Evolutionary conservation across 2,113 vertebrate species (phyloP).

Genomic region (Upupa epops): DNA sequence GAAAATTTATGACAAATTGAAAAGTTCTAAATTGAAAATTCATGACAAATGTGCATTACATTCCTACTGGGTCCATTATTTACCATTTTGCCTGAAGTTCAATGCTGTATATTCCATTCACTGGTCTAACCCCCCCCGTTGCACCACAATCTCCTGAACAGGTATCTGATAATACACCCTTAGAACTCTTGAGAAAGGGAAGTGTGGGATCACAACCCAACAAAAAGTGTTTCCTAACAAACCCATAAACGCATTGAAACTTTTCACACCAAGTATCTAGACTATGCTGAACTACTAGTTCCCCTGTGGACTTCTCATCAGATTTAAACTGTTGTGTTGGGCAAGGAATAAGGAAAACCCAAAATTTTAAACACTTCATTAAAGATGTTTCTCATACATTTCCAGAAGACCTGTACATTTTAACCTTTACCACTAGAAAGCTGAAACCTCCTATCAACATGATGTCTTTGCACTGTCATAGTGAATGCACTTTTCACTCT

Average conservation of each 20-base stretch:
- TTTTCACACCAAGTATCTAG: neutral
- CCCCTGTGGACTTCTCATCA: neutral
- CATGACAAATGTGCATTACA: neutral
- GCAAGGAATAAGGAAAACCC: neutral
- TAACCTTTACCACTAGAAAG: neutral
- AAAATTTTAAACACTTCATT: neutral
- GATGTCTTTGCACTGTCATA: neutral
- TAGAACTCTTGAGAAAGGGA: neutral
- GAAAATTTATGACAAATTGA: neutral
- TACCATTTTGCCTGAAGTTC: neutral
- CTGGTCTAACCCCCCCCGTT: neutral
- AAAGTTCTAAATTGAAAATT: neutral
- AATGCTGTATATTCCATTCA: accelerated
- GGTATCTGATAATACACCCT: neutral
- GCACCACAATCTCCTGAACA: neutral
- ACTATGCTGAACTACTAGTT: neutral
- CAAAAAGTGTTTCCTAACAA: neutral
- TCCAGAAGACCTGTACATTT: neutral
- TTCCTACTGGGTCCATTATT: neutral
- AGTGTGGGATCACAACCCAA: neutral
- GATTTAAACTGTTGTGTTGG: neutral
- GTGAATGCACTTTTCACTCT: neutral
- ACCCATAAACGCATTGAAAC: neutral
- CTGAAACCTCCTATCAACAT: neutral
- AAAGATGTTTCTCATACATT: neutral